Conservation (phyloP, 2,113 vertebrate genomes). For the Eptesicus fuscus region DNA sequence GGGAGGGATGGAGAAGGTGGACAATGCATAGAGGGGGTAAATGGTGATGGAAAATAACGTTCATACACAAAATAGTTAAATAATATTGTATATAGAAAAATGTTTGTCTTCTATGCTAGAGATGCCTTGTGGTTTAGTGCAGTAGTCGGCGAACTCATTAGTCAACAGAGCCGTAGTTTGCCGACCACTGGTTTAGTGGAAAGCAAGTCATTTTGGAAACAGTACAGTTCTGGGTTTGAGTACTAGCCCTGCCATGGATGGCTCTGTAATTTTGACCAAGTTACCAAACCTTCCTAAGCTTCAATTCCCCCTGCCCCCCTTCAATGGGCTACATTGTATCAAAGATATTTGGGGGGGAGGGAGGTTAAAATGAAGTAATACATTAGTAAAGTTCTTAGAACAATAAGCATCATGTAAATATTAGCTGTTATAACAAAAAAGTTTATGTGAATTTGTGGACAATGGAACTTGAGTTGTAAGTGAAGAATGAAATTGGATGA, state of each 20-base stretch:
- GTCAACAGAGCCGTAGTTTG: too few relatives aligned
- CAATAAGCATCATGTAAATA: neutral
- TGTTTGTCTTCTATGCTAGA: neutral
- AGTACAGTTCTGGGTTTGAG: neutral
- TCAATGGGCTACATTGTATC: neutral
- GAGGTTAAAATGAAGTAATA: conserved; percentile 2
- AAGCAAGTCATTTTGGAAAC: conserved; percentile 26
- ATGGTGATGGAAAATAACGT: neutral
- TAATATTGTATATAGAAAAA: neutral
- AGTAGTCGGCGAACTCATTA: too few relatives aligned
- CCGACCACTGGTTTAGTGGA: neutral
- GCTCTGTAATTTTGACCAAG: neutral
- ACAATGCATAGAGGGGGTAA: neutral
- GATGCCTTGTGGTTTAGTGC: neutral
- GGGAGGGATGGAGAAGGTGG: too few relatives aligned
- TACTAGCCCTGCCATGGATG: neutral
- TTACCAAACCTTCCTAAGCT: neutral
- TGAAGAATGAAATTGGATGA: neutral
- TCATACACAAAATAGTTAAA: neutral
- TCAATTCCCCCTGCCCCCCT: neutral
- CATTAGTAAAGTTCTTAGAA: neutral
- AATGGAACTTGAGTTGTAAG: neutral
- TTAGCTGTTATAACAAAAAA: neutral
- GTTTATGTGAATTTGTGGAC: neutral
- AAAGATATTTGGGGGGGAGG: neutral